These are phyloP conservation scores for Coregonus ussuriensis DNA, from an alignment of 2,797 vertebrate species.

Conservation along the genomic window DNA sequence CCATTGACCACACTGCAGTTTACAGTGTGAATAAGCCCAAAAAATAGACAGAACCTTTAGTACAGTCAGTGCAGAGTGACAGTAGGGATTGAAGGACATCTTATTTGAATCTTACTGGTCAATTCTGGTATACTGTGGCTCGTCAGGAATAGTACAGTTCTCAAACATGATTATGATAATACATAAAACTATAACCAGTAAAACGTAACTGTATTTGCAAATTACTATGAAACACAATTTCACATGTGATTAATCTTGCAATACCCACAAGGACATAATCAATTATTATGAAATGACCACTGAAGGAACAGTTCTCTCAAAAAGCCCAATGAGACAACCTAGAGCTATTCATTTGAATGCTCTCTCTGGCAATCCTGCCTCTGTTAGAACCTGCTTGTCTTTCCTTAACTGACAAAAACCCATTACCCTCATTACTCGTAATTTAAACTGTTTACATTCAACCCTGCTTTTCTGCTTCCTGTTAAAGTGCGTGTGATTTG, in stretches of 20 bases:
- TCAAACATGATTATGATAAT: background rate
- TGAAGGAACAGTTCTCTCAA: slow-evolving; percentile 33
- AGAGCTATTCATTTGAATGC: slow-evolving; percentile 31
- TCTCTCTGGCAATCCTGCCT: slow-evolving; percentile 15
- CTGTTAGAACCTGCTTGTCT: slow-evolving; percentile 42
- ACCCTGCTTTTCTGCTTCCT: slow-evolving; percentile 32
- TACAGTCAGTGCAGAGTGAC: slow-evolving; percentile 13
- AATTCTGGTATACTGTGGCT: background rate
- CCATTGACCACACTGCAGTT: slow-evolving; percentile 18
- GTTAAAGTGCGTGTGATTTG: background rate
- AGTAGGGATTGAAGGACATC: background rate
- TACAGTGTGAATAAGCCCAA: slow-evolving; percentile 53
- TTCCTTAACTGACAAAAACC: slow-evolving; percentile 50
- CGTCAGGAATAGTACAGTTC: background rate
- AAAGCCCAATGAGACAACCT: slow-evolving; percentile 42
- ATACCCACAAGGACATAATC: too few species aligned
- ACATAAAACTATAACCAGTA: too few species aligned
- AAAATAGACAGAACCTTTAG: slow-evolving; percentile 39
- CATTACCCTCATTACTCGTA: slow-evolving; percentile 36
- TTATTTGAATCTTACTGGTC: background rate
- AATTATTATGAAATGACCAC: slow-evolving; percentile 14
- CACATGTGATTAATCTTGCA: too few species aligned
- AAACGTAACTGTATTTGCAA: too few species aligned
- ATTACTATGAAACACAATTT: too few species aligned
- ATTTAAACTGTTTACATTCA: slow-evolving; percentile 33